Evolutionary conservation across 2,113 vertebrate species (phyloP).

Genomic region (Channa argus): DNA sequence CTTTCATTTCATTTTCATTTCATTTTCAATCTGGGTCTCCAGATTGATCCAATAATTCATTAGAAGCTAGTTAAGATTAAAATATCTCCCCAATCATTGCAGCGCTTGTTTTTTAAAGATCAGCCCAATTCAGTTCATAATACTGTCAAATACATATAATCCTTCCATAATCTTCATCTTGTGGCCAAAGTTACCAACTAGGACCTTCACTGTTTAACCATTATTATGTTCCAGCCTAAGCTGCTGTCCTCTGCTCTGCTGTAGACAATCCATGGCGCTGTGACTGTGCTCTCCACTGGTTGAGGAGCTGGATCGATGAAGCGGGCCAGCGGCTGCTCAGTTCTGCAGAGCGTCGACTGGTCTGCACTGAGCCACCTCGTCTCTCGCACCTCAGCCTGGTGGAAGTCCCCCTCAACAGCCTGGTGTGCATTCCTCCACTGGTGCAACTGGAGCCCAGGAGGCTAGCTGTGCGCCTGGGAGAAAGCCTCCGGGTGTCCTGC

Average conservation of each 20-base stretch:
- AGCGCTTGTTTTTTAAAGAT: too few relatives aligned
- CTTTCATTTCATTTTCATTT: too few relatives aligned
- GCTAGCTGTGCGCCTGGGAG: conserved; percentile 85
- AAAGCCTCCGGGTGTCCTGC: conserved; percentile 90
- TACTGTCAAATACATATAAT: too few relatives aligned
- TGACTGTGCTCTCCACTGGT: conserved; percentile 92
- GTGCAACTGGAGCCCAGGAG: conserved; percentile 89
- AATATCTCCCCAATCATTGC: too few relatives aligned
- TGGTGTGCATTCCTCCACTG: conserved; percentile 90
- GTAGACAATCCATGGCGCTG: conserved; percentile 93
- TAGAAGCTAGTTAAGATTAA: too few relatives aligned
- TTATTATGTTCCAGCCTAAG: not conserved
- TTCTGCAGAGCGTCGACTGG: conserved; percentile 85
- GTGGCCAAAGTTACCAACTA: not conserved
- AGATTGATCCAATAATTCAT: too few relatives aligned
- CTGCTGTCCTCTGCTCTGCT: conserved; percentile 10
- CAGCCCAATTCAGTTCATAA: too few relatives aligned
- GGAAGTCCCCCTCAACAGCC: conserved; percentile 88
- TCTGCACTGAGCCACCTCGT: conserved; percentile 88
- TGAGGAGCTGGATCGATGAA: conserved; percentile 88
- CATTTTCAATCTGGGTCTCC: too few relatives aligned
- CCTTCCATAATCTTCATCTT: not conserved
- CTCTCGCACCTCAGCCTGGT: conserved; percentile 88
- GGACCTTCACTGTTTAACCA: not conserved
- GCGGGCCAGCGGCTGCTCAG: conserved; percentile 89